Percentiles rank a stretch among this genome's conserved stretches.
phyloP scores from a whole-genome alignment of 2,888 invertebrate species.

The Tetramorium bicarinatum region DNA sequence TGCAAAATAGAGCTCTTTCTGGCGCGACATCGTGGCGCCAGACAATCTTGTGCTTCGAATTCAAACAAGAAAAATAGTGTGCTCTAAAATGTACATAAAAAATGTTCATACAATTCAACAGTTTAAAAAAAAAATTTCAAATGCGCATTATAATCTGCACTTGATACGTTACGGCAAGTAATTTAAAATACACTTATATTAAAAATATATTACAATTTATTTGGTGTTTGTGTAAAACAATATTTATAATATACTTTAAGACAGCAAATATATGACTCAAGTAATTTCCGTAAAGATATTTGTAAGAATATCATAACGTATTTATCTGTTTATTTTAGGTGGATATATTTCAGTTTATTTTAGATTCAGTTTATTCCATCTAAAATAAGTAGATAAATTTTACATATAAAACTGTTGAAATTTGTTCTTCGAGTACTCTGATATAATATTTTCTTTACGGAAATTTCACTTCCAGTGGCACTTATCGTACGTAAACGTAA shows the following conservation, averaged over 20 bases:
- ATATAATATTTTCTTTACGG: conserved; percentile 24
- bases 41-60: background rate
- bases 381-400: conserved; percentile 7
- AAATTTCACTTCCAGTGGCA: conserved; percentile 20
- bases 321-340: conserved; percentile 1
- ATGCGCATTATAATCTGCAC: background rate
- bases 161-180: background rate
- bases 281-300: conserved; percentile 8
- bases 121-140: background rate
- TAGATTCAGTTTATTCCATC: background rate
- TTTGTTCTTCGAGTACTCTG: background rate
- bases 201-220: background rate
- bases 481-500: conserved; percentile 24
- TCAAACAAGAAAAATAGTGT: conserved; percentile 4
- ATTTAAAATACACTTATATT: background rate
- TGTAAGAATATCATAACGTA: background rate
- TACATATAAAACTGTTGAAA: conserved; percentile 4
- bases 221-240: no score
- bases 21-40: conserved; percentile 37
- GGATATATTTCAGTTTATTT: background rate
- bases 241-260: background rate
- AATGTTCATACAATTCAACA: background rate
- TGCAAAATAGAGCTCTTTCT: background rate
- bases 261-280: background rate
- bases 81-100: background rate